Evolutionary conservation across 2,113 vertebrate species (phyloP).

Genomic region (Aspiorhynchus laticeps): DNA sequence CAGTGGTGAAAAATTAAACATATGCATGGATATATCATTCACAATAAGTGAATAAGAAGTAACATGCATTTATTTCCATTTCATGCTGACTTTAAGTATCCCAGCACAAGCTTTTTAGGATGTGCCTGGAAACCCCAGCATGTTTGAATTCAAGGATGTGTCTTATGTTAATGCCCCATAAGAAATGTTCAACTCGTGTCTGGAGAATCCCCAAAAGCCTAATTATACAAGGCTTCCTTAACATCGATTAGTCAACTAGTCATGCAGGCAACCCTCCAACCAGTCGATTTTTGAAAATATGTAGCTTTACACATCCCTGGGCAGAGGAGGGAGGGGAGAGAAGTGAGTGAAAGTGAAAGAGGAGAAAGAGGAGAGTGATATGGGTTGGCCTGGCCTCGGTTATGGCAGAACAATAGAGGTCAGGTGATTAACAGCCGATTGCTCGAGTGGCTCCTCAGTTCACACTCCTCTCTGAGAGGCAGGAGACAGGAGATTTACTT

Average conservation of each 20-base stretch:
- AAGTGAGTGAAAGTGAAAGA: slow-evolving; percentile 32
- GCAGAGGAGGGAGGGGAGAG: neutral
- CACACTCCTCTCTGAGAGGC: slow-evolving; percentile 37
- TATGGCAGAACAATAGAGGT: slow-evolving; percentile 47
- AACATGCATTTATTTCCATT: too few species aligned
- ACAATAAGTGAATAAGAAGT: too few species aligned
- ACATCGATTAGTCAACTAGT: slow-evolving; percentile 8
- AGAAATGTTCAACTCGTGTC: neutral
- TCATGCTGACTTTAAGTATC: neutral
- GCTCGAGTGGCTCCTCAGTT: slow-evolving; percentile 35
- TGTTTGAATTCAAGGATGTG: slow-evolving; percentile 7
- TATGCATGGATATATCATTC: too few species aligned
- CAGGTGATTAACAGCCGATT: slow-evolving; percentile 52
- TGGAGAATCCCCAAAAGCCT: slow-evolving; percentile 1
- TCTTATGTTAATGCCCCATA: neutral
- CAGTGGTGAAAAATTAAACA: too few species aligned
- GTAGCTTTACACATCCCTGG: neutral
- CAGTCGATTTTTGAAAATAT: neutral
- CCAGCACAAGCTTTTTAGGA: slow-evolving; percentile 6
- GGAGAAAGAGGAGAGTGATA: neutral
- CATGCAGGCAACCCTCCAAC: slow-evolving; percentile 4
- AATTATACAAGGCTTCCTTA: slow-evolving; percentile 12
- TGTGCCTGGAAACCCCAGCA: neutral
- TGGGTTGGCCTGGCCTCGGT: slow-evolving; percentile 47
- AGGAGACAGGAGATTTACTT: slow-evolving; percentile 65